phyloP scores from a whole-genome alignment of 2,113 vertebrate species.

The Coptodon rendalli region DNA sequence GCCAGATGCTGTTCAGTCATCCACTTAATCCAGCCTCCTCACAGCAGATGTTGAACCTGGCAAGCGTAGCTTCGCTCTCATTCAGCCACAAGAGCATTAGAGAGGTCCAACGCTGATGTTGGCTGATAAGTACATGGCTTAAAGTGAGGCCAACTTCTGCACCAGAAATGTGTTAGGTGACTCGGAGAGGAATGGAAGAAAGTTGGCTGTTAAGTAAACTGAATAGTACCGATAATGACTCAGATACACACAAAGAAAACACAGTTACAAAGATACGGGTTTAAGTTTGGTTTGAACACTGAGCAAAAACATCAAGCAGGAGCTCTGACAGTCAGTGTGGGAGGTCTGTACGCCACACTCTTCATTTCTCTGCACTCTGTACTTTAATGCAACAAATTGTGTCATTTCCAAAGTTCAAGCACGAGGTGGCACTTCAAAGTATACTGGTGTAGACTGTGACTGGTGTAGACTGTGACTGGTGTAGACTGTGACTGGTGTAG shows the following conservation, averaged over 20 bases:
- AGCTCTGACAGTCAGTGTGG: background rate
- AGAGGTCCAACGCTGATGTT: background rate
- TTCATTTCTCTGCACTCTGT: background rate
- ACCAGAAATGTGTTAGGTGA: background rate
- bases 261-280: background rate
- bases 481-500: fast-evolving
- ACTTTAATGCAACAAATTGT: background rate
- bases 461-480: too few species aligned
- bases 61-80: background rate
- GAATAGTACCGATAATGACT: background rate
- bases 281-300: background rate
- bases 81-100: background rate
- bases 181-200: background rate
- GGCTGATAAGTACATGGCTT: background rate
- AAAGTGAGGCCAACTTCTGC: background rate
- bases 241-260: background rate
- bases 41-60: background rate
- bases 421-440: background rate
- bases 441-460: too few species aligned
- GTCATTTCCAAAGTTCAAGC: background rate
- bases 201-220: background rate
- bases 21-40: background rate
- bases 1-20: background rate
- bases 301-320: background rate
- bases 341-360: background rate